Conservation (phyloP, 2,888 invertebrate genomes). For the Eustalomyia histrio region DNA sequence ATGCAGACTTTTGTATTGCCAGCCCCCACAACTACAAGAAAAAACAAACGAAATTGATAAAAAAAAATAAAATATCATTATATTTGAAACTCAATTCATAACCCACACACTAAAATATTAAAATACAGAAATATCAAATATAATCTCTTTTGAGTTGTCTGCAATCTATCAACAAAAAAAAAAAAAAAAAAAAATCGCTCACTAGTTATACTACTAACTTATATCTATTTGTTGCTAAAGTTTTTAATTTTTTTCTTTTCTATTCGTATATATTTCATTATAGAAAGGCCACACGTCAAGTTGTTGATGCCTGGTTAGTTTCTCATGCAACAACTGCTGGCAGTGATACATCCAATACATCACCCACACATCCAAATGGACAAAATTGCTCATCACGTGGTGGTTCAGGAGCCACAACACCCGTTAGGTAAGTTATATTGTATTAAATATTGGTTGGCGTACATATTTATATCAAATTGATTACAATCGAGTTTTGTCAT, state of each 20-base stretch:
- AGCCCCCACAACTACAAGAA: neutral
- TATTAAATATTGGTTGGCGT: neutral
- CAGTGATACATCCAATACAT: constrained; percentile 79
- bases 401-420: constrained; percentile 94
- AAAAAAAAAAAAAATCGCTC: neutral
- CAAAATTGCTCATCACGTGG: constrained; percentile 83
- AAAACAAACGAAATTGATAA: no score
- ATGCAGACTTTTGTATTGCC: no score
- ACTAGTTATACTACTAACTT: neutral
- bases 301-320: constrained; percentile 95
- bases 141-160: neutral
- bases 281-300: constrained; percentile 94
- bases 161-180: no score
- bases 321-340: constrained; percentile 87
- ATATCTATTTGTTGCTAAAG: constrained; percentile 38
- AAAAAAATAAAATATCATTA: neutral
- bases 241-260: constrained; percentile 1
- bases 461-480: no score
- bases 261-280: constrained; percentile 41
- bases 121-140: neutral
- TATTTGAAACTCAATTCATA: neutral
- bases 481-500: no score
- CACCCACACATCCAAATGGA: constrained; percentile 81
- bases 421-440: constrained; percentile 85
- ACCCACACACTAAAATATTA: neutral